Evolutionary conservation across 2,113 vertebrate genomes (phyloP).

Genomic region (Albula goreensis): DNA sequence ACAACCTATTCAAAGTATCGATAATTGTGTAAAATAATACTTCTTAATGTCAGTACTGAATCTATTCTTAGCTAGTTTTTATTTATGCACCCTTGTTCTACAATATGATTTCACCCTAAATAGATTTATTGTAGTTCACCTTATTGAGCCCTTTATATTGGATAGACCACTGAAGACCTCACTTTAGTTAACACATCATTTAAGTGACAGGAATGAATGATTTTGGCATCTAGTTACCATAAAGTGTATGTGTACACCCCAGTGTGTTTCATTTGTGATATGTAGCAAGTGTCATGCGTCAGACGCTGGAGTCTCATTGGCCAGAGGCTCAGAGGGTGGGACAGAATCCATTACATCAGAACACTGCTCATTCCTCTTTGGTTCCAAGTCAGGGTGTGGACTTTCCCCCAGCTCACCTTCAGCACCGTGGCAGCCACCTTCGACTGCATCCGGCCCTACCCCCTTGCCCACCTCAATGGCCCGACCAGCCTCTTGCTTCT

Average conservation of each 20-base stretch:
- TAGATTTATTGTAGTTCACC: no score
- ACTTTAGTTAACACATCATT: background rate
- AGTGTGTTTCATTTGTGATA: background rate
- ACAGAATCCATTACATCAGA: background rate
- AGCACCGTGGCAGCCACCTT: background rate
- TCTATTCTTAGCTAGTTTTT: no score
- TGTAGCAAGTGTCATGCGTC: background rate
- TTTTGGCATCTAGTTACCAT: background rate
- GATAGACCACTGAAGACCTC: background rate
- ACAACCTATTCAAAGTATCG: no score
- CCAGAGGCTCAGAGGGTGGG: background rate
- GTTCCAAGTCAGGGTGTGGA: background rate
- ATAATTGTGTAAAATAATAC: no score
- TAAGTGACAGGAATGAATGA: background rate
- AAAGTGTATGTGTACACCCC: no score
- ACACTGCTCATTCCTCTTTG: background rate
- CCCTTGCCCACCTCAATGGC: background rate
- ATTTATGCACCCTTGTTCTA: no score
- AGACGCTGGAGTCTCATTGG: background rate
- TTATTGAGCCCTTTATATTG: background rate
- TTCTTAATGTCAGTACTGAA: no score
- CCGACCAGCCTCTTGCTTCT: constrained; percentile 33
- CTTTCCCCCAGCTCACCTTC: background rate
- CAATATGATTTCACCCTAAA: no score
- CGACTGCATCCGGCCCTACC: background rate